Percentiles rank a stretch among this genome's conserved stretches.
Conservation (phyloP, 2,113 vertebrate genomes). For the Megaptera novaeangliae region DNA sequence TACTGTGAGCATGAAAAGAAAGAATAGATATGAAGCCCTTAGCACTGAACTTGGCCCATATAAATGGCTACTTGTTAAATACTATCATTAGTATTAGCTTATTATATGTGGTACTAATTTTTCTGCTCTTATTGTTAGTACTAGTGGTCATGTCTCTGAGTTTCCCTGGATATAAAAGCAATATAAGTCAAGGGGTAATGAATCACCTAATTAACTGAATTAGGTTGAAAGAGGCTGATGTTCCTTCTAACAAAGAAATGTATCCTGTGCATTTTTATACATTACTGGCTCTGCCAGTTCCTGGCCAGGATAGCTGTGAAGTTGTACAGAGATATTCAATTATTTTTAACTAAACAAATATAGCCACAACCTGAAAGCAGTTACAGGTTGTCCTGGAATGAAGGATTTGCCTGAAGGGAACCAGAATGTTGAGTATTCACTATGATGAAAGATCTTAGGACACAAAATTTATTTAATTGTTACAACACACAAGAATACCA, state of each 20-base stretch:
- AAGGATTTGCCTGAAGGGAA: background rate
- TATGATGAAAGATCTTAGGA: background rate
- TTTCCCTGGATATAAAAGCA: background rate
- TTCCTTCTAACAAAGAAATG: background rate
- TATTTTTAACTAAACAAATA: background rate
- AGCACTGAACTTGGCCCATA: rapidly evolving
- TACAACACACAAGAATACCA: background rate
- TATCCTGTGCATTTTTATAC: background rate
- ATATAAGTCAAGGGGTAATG: background rate
- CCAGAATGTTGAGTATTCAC: background rate
- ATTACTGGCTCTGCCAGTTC: background rate
- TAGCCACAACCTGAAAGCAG: background rate
- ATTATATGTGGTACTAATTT: background rate
- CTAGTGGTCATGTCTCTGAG: background rate
- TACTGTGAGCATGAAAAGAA: background rate
- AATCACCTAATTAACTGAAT: background rate
- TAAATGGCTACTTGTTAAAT: background rate
- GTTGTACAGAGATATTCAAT: background rate
- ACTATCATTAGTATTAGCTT: background rate
- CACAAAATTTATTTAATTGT: background rate
- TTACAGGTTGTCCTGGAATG: background rate
- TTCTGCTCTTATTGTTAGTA: background rate
- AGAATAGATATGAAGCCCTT: background rate
- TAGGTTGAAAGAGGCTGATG: background rate
- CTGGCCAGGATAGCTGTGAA: background rate